Conservation (phyloP, 2,888 invertebrate genomes). For the Chorisops tibialis region DNA sequence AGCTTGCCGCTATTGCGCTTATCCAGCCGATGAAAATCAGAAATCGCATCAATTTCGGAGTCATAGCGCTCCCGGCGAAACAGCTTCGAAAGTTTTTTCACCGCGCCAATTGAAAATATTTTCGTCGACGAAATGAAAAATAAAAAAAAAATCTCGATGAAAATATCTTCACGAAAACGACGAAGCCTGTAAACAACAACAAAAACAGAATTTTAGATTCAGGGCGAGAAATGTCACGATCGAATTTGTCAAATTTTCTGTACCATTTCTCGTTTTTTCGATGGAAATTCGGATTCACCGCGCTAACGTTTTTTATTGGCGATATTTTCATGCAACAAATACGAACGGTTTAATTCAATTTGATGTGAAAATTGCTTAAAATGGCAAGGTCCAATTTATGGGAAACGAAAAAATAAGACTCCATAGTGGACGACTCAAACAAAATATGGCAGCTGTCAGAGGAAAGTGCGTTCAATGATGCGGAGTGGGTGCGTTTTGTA, state of each 20-base stretch:
- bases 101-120: constrained; percentile 1
- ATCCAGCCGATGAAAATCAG: not conserved
- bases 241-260: not conserved
- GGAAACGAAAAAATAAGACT: not conserved
- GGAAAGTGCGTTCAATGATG: constrained; percentile 5
- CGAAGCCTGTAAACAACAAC: constrained; percentile 21
- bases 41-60: not conserved
- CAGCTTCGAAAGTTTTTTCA: not conserved
- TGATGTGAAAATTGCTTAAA: not conserved
- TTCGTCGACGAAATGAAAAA: not conserved
- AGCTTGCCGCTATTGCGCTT: constrained; percentile 35
- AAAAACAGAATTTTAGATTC: not conserved
- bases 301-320: not conserved
- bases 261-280: constrained; percentile 4
- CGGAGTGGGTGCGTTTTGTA: not conserved
- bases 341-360: not conserved
- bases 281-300: not conserved
- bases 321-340: no score
- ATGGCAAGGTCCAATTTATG: not conserved
- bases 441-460: constrained; percentile 8
- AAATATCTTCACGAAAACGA: constrained; percentile 14
- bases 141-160: constrained; percentile 8
- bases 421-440: constrained; percentile 16
- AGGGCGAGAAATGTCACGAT: constrained; percentile 3
- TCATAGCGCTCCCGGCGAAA: not conserved